Evolutionary conservation across 2,113 vertebrate species (phyloP).

Genomic region (Coregonus clupeaformis): DNA sequence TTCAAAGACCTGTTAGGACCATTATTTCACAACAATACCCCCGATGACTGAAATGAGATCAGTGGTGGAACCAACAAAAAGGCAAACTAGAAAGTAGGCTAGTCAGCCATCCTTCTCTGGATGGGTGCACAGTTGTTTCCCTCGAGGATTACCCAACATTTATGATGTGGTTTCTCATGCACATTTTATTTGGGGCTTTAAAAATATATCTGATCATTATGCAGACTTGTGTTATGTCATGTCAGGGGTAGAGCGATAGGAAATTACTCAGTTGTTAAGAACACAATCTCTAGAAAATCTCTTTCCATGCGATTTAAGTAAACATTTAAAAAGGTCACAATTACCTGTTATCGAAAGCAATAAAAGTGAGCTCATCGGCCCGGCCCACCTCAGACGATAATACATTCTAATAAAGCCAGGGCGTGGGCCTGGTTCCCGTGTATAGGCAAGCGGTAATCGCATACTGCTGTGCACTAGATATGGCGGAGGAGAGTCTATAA

Average conservation of each 20-base stretch:
- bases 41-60: constrained; percentile 30
- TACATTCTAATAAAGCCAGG: neutral
- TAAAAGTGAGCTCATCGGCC: constrained; percentile 39
- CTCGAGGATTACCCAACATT: too few relatives aligned
- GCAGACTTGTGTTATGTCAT: too few relatives aligned
- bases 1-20: constrained; percentile 46
- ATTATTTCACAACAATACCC: constrained; percentile 41
- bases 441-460: constrained; percentile 1
- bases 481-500: constrained; percentile 1
- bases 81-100: constrained; percentile 13
- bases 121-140: too few relatives aligned
- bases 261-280: too few relatives aligned
- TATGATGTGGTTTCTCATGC: too few relatives aligned
- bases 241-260: too few relatives aligned
- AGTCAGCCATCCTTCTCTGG: neutral
- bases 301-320: neutral
- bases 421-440: constrained; percentile 18
- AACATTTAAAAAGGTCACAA: neutral
- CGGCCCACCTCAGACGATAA: constrained; percentile 13
- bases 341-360: constrained; percentile 6
- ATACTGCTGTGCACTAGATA: constrained; percentile 28
- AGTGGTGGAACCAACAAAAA: constrained; percentile 2
- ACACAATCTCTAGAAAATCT: neutral
- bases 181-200: too few relatives aligned
- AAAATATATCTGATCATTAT: too few relatives aligned